Percentiles rank a stretch among this genome's conserved stretches.
phyloP scores from a whole-genome alignment of 2,113 vertebrate genomes.

The Opisthocomus hoazin region DNA sequence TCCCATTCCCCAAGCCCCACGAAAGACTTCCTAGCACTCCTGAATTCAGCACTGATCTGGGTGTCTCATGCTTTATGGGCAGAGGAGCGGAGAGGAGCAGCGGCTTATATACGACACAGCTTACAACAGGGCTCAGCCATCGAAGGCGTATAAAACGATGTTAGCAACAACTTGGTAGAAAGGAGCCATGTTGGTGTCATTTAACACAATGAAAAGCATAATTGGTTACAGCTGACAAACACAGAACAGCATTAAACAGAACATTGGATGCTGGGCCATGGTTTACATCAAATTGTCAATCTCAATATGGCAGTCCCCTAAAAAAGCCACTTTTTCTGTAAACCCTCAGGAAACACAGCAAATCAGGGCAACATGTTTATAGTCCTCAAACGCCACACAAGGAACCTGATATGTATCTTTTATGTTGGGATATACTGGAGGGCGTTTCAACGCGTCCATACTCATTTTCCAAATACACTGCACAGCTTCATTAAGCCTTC shows the following conservation, averaged over 20 bases:
- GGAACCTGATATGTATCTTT: constrained; percentile 64
- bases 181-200: constrained; percentile 43
- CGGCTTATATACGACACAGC: neutral
- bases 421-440: constrained; percentile 53
- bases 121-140: neutral
- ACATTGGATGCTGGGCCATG: constrained; percentile 58
- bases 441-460: constrained; percentile 37
- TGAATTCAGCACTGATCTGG: neutral
- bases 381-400: constrained; percentile 66
- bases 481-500: neutral
- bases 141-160: neutral
- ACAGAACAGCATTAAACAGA: constrained; percentile 59
- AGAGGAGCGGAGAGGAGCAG: neutral
- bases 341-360: constrained; percentile 69
- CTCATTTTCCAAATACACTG: constrained; percentile 64
- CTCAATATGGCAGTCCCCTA: constrained; percentile 65
- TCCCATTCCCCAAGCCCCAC: neutral
- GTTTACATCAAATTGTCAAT: constrained; percentile 83
- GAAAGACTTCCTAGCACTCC: neutral
- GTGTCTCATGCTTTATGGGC: neutral
- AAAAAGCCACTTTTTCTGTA: constrained; percentile 29
- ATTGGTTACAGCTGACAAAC: constrained; percentile 72
- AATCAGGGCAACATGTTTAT: constrained; percentile 75
- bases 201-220: constrained; percentile 58
- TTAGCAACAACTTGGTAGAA: constrained; percentile 11